Conservation (phyloP, 1,140 invertebrate genomes). For the Drosophila bocki region DNA sequence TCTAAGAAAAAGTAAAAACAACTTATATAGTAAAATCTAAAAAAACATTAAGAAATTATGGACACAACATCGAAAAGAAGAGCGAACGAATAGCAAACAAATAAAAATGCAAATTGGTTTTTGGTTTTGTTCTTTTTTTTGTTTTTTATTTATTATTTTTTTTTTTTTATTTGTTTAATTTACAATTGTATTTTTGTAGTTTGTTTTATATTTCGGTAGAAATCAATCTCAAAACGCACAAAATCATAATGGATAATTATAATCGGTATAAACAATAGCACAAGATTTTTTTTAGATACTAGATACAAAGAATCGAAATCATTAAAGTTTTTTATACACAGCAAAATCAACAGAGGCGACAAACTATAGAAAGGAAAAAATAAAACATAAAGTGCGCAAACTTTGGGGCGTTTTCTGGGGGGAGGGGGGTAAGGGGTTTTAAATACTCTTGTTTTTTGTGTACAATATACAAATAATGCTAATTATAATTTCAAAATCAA, state of each 20-base stretch:
- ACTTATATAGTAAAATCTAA: neutral
- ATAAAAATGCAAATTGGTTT: constrained; percentile 59
- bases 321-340: constrained; percentile 43
- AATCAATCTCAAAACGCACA: constrained; percentile 79
- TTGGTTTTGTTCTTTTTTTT: constrained; percentile 51
- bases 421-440: constrained; percentile 15
- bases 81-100: constrained; percentile 16
- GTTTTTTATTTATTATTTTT: constrained; percentile 31
- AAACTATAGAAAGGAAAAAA: constrained; percentile 4
- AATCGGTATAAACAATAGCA: constrained; percentile 64
- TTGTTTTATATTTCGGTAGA: constrained; percentile 64
- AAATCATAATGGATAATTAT: constrained; percentile 68
- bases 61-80: neutral
- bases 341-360: constrained; percentile 43
- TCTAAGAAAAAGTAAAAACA: constrained; percentile 13
- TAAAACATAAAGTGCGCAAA: constrained; percentile 52
- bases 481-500: constrained; percentile 57
- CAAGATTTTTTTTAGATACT: constrained; percentile 55
- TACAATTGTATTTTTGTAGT: constrained; percentile 67
- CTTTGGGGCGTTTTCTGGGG: constrained; percentile 15
- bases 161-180: constrained; percentile 58
- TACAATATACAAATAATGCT: constrained; percentile 59
- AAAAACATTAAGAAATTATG: constrained; percentile 1
- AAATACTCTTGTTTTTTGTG: constrained; percentile 47
- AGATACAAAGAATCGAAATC: constrained; percentile 56